A percentile compares a stretch with the other conserved stretches of the same genome.
These are phyloP conservation scores for Masticophis lateralis DNA, from an alignment of 2,797 vertebrate species.

Conservation along the genomic window DNA sequence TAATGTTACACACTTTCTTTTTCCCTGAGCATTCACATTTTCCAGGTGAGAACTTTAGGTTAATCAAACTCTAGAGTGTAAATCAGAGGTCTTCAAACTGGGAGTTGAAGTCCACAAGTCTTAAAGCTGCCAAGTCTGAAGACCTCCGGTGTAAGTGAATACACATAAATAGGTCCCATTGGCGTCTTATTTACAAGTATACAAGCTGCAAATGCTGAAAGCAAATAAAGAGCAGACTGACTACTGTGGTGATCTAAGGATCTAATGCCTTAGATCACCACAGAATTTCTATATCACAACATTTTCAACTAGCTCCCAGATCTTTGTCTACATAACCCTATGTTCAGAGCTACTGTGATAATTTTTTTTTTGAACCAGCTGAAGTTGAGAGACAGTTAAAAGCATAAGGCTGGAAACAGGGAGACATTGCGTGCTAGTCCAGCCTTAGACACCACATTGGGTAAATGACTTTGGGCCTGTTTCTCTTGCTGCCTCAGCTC, in stretches of 20 bases:
- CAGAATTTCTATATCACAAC: background rate
- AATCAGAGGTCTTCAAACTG: too few species aligned
- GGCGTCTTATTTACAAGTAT: background rate
- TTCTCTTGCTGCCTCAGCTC: background rate
- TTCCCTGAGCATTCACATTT: background rate
- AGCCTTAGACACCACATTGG: background rate
- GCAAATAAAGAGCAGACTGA: background rate
- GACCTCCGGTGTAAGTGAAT: background rate
- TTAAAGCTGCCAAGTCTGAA: too few species aligned
- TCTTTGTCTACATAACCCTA: background rate
- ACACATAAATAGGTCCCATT: background rate
- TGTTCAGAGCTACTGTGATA: background rate
- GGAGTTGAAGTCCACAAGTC: too few species aligned
- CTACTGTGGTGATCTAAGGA: too few species aligned
- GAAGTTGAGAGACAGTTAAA: background rate
- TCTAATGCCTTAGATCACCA: background rate
- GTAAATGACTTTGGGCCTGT: background rate
- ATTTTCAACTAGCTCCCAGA: background rate
- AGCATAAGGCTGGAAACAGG: background rate
- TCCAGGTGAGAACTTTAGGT: background rate
- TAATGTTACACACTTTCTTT: background rate
- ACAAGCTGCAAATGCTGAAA: background rate
- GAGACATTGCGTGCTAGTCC: background rate
- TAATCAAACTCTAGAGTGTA: background rate
- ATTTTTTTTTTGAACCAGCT: background rate